phyloP scores from a whole-genome alignment of 2,113 vertebrate species.

The Vulpes lagopus region DNA sequence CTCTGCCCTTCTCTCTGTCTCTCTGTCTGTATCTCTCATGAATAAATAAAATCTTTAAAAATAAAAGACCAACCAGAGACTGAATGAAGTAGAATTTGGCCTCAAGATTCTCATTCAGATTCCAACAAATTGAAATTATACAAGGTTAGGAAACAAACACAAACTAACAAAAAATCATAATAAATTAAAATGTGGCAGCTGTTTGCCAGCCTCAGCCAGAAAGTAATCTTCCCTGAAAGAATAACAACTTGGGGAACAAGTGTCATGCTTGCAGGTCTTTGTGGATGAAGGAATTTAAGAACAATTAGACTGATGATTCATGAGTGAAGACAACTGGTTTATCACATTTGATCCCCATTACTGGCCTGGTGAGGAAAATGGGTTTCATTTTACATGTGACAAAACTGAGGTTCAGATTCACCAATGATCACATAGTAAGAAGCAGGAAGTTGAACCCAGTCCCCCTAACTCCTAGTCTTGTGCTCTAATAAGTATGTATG shows the following conservation, averaged over 20 bases:
- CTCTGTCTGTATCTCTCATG: too few species aligned
- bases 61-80: neutral
- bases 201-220: neutral
- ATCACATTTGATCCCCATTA: neutral
- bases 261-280: neutral
- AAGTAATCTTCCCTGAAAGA: neutral
- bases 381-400: neutral
- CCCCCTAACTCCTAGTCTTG: neutral
- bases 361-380: neutral
- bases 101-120: neutral
- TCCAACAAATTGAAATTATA: neutral
- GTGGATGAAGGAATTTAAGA: conserved; percentile 2
- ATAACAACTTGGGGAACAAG: neutral
- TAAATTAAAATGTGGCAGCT: neutral
- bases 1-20: too few species aligned
- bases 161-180: neutral
- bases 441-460: neutral
- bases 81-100: neutral
- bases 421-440: neutral
- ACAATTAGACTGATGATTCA: neutral
- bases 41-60: too few species aligned
- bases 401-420: neutral
- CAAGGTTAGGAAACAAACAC: neutral
- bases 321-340: neutral
- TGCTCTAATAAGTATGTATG: neutral